Evolutionary conservation across 2,797 vertebrate species (phyloP).

Genomic region (Acanthurus leucopareius): DNA sequence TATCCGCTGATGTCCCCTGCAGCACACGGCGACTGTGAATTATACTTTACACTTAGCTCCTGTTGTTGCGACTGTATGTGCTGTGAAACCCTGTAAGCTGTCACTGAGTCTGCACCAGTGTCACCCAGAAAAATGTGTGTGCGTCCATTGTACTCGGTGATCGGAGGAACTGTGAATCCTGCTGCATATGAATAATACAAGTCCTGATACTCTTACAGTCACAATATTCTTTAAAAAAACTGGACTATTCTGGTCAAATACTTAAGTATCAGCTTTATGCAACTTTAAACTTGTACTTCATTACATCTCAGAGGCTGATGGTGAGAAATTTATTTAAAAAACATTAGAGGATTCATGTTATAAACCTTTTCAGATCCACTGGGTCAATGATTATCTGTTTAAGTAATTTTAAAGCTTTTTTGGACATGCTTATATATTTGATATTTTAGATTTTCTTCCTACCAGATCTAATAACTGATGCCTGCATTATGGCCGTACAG

Average conservation of each 20-base stretch:
- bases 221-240: background rate
- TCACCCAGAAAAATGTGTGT: constrained; percentile 46
- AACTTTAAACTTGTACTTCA: no score
- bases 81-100: constrained; percentile 51
- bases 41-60: constrained; percentile 55
- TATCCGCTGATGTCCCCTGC: constrained; percentile 50
- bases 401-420: no score
- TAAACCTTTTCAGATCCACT: no score
- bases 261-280: no score
- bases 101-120: constrained; percentile 35
- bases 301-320: no score
- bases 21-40: constrained; percentile 59
- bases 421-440: no score
- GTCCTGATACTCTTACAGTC: background rate
- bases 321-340: no score
- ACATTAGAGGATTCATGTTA: no score
- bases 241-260: background rate
- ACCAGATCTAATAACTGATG: no score
- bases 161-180: constrained; percentile 9
- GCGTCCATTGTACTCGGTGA: constrained; percentile 13
- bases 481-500: no score
- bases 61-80: constrained; percentile 48
- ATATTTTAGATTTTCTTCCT: no score
- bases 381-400: no score
- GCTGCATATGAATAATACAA: background rate